Base-by-base conservation (phyloP, 2,888 invertebrate genomes). In the Apodemia zela region DNA sequence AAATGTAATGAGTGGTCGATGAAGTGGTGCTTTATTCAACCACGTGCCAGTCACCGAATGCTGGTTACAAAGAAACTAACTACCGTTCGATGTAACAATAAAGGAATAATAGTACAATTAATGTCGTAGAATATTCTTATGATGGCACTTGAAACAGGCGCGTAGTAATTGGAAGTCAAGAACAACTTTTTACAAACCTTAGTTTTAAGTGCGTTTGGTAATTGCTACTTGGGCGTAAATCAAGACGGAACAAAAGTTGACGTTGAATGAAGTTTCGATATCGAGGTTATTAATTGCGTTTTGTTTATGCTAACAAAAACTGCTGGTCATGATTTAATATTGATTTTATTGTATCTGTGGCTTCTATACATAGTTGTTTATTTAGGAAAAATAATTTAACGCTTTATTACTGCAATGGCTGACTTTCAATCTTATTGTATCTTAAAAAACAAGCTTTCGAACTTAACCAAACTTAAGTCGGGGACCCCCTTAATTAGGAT, bases 81-180 rank as follows among this genome's bases (percentile, higher is more conserved):
- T 90, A 90, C 89, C 88, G 89, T 87, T 84, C 80, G 76, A 79
- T 78, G 77, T 81, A 77, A 87, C 87, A 89, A 89, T 82, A 79
- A 78, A 78, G 77, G 87, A 89, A 89, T 89, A 88, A 89, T 88
- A 87, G 86, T 87, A 88, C 86, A 87, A 89, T 89, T 89, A 89
- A 85, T 84, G 82, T 85, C 81, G 80, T 77, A 71, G 68, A 76
- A 69, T 78, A 75, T 78, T 72, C 68, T 70, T 73, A 72, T 81
- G 82, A 88, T 81, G 86, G 75, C 77, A 80, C 89, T 89, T 80
- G 84, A 89, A 79, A 82, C 80, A 84, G 79, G 80, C 75, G 74
- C 65, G 64, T 66, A 74, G 75, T 85, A 82, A 85, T 88, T 85
- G 82, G 82, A 79, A 64, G 68, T 73, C 66, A 67, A 73, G 69